Evolutionary conservation across 1,140 invertebrate genomes (phyloP).

Genomic region (Drosophila ambigua): DNA sequence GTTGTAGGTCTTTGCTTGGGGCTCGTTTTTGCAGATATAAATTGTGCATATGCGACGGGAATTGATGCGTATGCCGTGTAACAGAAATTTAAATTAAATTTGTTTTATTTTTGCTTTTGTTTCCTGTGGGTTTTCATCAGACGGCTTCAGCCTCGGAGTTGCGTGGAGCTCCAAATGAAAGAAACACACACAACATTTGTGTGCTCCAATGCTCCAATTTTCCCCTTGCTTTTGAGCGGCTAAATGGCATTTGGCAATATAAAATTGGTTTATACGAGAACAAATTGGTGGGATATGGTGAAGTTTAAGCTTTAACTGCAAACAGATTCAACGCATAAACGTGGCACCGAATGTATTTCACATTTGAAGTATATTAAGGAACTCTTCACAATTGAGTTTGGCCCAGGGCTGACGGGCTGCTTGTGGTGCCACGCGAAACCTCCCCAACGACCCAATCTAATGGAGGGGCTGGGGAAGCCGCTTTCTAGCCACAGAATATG

Average conservation of each 20-base stretch:
- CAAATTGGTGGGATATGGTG: background rate
- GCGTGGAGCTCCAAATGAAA: slow-evolving; percentile 8
- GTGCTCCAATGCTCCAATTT: slow-evolving; percentile 13
- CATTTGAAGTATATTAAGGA: slow-evolving; percentile 40
- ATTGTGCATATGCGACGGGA: slow-evolving; percentile 65
- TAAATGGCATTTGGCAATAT: slow-evolving; percentile 4
- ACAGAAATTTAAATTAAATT: slow-evolving; percentile 78
- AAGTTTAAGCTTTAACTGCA: slow-evolving; percentile 9
- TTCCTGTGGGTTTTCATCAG: slow-evolving; percentile 37
- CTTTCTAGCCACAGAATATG: slow-evolving; percentile 49
- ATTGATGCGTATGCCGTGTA: slow-evolving; percentile 50
- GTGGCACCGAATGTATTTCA: slow-evolving; percentile 27
- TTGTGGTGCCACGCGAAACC: slow-evolving; percentile 38
- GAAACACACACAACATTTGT: slow-evolving; percentile 15
- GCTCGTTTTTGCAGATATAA: slow-evolving; percentile 22
- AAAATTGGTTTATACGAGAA: slow-evolving; percentile 12
- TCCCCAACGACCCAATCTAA: too few species aligned
- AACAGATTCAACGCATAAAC: slow-evolving; percentile 10
- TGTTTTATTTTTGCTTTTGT: slow-evolving; percentile 40
- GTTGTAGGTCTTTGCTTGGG: slow-evolving; percentile 11
- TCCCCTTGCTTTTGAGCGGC: background rate
- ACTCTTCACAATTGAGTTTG: slow-evolving; percentile 45
- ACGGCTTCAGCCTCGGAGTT: background rate
- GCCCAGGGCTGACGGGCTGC: slow-evolving; percentile 17
- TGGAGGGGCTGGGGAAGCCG: slow-evolving; percentile 11